Base-by-base conservation (phyloP, 1,140 invertebrate species). In the Drusus annulatus region DNA sequence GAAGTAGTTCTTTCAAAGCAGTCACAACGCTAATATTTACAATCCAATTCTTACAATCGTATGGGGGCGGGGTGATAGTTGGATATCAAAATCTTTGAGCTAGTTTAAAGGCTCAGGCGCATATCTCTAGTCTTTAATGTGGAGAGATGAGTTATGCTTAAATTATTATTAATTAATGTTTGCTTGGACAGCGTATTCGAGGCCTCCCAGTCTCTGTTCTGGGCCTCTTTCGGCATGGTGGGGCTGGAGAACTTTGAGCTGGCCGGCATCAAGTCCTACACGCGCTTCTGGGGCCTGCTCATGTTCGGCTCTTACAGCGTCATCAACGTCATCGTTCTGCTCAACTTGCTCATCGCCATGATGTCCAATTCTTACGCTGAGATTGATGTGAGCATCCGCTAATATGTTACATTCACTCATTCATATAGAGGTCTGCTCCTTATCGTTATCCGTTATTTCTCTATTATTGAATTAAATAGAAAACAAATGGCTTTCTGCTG, bases 321-420 rank as follows among this genome's bases (percentile, higher is more conserved):
- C 63, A 96, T 96, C 86, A 96, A 96, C 84, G 93, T 96, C 79
- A 95, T 96, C 84, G 95, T 97, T 17, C 89, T 97, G 17, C 88
- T 96, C 78, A 96, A 97, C 87, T 92, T 97, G 77, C 92, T 97
- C 56, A 97, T 97, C 83, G 96, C 95, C 78, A 97, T 97, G 95
- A 96, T 97, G 95, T 96, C 94, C 83, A 97, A 96, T 88, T 96
- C 95, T 7, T 97, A 95, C 86, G 93, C 95, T 52, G 91, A 94
- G 83, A 97, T 97, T 85, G 90, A 90, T 85, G 90, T 91, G 86
- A 88, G 87, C 82, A 23, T n/a, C 15, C 28, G 13, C 25, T 1
- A 21, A 63, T 62, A 36, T 8, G 0, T 4, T 7, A n/a, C n/a
- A n/a, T n/a, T n/a, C 31, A 36, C 31, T 36, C 2, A 8, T 7